Conservation (phyloP, 2,888 invertebrate genomes). For the Plebejus melissa region DNA sequence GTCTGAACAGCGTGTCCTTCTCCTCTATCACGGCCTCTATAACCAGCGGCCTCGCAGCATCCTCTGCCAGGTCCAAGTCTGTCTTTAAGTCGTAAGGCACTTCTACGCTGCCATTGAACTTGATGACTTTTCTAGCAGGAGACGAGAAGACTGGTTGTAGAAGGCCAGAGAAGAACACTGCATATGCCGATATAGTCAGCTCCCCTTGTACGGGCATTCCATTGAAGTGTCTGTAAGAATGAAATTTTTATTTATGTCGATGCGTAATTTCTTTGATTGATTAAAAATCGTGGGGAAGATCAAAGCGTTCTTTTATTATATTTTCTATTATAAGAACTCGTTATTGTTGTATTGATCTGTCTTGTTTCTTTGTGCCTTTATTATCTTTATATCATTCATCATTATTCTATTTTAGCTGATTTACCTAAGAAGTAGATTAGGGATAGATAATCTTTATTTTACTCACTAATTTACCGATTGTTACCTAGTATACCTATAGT, state of each 20-base stretch:
- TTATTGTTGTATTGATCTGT: not conserved
- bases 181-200: conserved; percentile 90
- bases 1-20: conserved; percentile 89
- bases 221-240: conserved; percentile 85
- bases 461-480: too few relatives aligned
- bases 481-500: not conserved
- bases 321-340: not conserved
- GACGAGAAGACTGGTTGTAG: conserved; percentile 88
- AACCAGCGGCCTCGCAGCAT: conserved; percentile 89
- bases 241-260: not conserved
- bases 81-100: conserved; percentile 88
- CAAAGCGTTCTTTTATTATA: not conserved
- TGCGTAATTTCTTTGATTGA: conserved; percentile 8
- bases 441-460: not conserved
- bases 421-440: not conserved
- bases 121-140: conserved; percentile 84
- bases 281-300: not conserved
- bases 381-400: not conserved
- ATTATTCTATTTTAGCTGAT: not conserved
- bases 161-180: conserved; percentile 87
- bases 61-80: conserved; percentile 85
- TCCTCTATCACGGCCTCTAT: conserved; percentile 95
- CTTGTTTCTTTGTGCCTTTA: not conserved
- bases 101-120: conserved; percentile 81
- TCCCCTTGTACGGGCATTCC: conserved; percentile 93